These are phyloP conservation scores for Mycteria americana DNA, from an alignment of 2,797 vertebrate genomes.

Conservation along the genomic window DNA sequence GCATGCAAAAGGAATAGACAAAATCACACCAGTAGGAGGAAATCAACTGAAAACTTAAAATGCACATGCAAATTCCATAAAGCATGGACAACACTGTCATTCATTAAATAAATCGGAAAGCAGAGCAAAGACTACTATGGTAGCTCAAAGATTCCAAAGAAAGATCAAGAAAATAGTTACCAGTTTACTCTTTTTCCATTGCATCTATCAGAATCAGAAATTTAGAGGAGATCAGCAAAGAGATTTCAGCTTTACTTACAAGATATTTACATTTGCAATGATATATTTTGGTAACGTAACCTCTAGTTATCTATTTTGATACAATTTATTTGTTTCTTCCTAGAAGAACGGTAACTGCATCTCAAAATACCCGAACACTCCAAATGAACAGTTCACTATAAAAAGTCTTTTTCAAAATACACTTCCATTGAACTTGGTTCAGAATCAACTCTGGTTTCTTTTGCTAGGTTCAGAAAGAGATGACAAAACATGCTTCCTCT, in stretches of 20 bases:
- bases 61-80: neutral
- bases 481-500: neutral
- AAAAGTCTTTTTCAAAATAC: neutral
- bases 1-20: neutral
- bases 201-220: conserved; percentile 60
- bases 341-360: neutral
- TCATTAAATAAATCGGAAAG: neutral
- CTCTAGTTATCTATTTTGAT: neutral
- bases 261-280: neutral
- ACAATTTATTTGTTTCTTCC: neutral
- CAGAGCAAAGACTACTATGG: neutral
- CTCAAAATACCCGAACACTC: neutral
- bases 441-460: neutral
- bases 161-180: conserved; percentile 36
- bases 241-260: neutral
- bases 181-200: conserved; percentile 60
- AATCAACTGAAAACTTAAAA: neutral
- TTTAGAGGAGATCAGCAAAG: conserved; percentile 29
- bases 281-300: neutral
- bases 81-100: neutral
- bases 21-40: neutral
- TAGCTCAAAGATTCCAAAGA: neutral
- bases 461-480: neutral
- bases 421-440: neutral
- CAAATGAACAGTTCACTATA: neutral